Conservation (phyloP, 1,140 invertebrate genomes). For the Frieseomelitta varia region DNA sequence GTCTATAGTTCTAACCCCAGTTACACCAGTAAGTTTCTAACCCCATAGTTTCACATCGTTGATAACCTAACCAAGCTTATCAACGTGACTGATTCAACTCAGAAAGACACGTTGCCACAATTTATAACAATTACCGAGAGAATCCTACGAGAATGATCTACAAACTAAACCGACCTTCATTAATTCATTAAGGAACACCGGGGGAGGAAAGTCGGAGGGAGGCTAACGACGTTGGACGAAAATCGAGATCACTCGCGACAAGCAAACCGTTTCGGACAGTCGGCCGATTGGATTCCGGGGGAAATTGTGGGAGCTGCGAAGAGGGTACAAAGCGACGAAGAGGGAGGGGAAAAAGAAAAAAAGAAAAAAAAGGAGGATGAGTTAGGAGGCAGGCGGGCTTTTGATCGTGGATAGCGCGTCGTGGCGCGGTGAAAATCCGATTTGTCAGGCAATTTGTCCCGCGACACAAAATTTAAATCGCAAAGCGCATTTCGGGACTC, state of each 20-base stretch:
- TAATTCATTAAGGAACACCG: background rate
- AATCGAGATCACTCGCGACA: background rate
- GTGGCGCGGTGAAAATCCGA: conserved; percentile 72
- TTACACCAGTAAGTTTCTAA: no score
- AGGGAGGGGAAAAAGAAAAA: no score
- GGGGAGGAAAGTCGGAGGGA: background rate
- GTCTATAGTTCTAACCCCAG: no score
- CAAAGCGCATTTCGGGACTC: conserved; percentile 73
- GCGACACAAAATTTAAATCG: conserved; percentile 82
- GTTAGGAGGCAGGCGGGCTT: conserved; percentile 36
- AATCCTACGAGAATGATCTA: no score
- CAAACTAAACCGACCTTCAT: no score
- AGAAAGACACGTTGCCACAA: no score
- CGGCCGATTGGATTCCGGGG: conserved; percentile 48
- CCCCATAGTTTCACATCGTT: no score
- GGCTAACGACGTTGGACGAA: background rate
- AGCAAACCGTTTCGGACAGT: conserved; percentile 42
- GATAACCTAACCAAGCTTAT: no score
- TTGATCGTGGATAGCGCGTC: conserved; percentile 55
- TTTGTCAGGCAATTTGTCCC: conserved; percentile 79
- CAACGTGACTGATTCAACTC: no score
- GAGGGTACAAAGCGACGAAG: conserved; percentile 40
- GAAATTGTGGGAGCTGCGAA: conserved; percentile 41
- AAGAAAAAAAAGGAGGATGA: conserved; percentile 18
- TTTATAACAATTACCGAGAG: no score